These are phyloP conservation scores for Drosophila watanabei DNA, from an alignment of 1,140 invertebrate genomes.

Conservation along the genomic window DNA sequence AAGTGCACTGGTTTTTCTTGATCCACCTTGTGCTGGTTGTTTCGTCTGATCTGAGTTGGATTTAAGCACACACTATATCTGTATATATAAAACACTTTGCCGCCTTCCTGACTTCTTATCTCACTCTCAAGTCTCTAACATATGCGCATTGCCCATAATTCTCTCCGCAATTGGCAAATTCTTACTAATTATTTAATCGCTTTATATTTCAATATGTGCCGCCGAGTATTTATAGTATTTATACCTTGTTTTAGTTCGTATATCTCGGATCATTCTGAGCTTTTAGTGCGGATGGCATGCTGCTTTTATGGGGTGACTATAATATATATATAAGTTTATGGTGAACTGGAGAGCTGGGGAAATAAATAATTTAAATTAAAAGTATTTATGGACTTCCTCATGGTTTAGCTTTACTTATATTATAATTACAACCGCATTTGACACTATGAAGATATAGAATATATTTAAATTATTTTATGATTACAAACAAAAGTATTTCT, in stretches of 20 bases:
- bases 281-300: slow-evolving; percentile 28
- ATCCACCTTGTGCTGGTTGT: slow-evolving; percentile 59
- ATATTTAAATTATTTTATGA: no score
- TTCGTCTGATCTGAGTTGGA: slow-evolving; percentile 39
- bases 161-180: slow-evolving; percentile 72
- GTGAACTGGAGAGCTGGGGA: neutral
- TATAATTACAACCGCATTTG: neutral
- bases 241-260: slow-evolving; percentile 57
- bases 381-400: neutral
- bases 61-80: slow-evolving; percentile 15
- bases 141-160: slow-evolving; percentile 40
- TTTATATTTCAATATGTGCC: slow-evolving; percentile 46
- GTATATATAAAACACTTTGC: slow-evolving; percentile 50
- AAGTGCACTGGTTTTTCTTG: slow-evolving; percentile 83
- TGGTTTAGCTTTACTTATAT: neutral
- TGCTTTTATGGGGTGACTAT: slow-evolving; percentile 13
- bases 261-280: slow-evolving; percentile 50
- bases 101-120: slow-evolving; percentile 81
- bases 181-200: slow-evolving; percentile 77
- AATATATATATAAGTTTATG: slow-evolving; percentile 1
- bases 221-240: slow-evolving; percentile 28
- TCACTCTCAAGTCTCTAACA: slow-evolving; percentile 38
- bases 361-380: neutral
- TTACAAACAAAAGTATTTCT: no score
- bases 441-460: no score